Conservation (phyloP, 2,113 vertebrate species). For the Chamaea fasciata region DNA sequence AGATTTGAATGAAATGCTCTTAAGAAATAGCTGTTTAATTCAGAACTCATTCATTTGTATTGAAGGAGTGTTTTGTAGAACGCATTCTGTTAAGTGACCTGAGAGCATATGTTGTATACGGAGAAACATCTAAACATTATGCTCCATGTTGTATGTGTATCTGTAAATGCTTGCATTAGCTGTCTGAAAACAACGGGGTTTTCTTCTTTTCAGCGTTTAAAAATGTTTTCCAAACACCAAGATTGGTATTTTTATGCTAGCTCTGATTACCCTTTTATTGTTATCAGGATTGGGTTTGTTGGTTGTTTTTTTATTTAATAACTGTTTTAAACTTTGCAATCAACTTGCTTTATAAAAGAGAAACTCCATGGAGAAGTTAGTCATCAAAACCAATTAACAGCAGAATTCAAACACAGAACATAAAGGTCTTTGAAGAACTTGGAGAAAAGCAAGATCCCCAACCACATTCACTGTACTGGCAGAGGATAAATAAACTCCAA, state of each 20-base stretch:
- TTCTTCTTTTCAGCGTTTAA: constrained; percentile 54
- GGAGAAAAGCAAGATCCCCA: constrained; percentile 29
- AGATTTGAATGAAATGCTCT: constrained; percentile 67
- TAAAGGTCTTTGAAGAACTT: constrained; percentile 29
- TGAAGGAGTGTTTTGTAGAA: constrained; percentile 74
- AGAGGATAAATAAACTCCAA: constrained; percentile 12
- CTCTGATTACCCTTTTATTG: constrained; percentile 38
- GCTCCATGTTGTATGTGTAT: constrained; percentile 76
- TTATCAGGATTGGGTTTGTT: not conserved
- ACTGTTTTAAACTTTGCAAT: constrained; percentile 20
- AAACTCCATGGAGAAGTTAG: constrained; percentile 24
- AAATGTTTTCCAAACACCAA: constrained; percentile 73
- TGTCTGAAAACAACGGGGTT: constrained; percentile 75
- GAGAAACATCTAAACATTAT: constrained; percentile 81
- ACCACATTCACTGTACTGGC: not conserved
- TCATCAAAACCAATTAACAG: constrained; percentile 42
- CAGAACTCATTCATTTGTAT: constrained; percentile 78
- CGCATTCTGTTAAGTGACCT: constrained; percentile 81
- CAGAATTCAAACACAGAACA: constrained; percentile 43
- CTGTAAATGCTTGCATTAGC: constrained; percentile 77
- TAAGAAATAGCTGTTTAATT: constrained; percentile 76
- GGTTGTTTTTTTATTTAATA: not conserved
- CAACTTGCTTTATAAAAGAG: not conserved
- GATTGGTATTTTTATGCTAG: constrained; percentile 65
- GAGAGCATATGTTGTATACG: constrained; percentile 79